Evolutionary conservation across 2,113 vertebrate genomes (phyloP).

Genomic region (Plectropomus leopardus): DNA sequence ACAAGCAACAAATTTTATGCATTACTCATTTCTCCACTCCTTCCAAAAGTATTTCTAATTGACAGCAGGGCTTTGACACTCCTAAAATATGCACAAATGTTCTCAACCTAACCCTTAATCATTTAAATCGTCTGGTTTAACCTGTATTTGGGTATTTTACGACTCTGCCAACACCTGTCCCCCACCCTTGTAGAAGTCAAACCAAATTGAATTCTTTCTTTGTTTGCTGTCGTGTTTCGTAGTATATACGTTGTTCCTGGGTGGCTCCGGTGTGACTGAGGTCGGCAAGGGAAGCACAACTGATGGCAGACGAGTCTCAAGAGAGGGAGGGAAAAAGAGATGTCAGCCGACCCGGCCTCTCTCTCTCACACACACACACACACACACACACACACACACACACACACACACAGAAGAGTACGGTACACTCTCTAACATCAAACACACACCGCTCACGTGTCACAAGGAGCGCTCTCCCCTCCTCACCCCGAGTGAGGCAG

Average conservation of each 20-base stretch:
- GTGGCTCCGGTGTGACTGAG: conserved; percentile 56
- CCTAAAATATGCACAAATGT: conserved; percentile 77
- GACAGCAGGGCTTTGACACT: conserved; percentile 77
- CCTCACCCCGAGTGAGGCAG: conserved; percentile 47
- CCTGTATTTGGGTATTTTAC: conserved; percentile 79
- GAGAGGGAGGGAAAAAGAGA: conserved; percentile 65
- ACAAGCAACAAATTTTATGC: conserved; percentile 78
- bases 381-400: conserved; percentile 19
- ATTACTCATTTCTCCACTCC: conserved; percentile 86
- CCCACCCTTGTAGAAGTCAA: conserved; percentile 68
- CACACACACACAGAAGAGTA: not conserved
- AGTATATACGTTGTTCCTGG: conserved; percentile 48
- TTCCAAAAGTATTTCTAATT: conserved; percentile 80
- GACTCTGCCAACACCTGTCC: conserved; percentile 75
- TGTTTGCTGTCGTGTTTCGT: conserved; percentile 50
- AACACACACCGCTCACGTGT: conserved; percentile 64
- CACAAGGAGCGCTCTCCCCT: conserved; percentile 44
- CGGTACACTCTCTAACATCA: conserved; percentile 55
- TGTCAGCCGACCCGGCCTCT: conserved; percentile 57
- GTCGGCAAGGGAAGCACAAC: conserved; percentile 61
- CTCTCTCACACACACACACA: too few species aligned
- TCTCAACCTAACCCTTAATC: conserved; percentile 76
- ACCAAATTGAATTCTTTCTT: conserved; percentile 60
- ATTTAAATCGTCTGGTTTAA: conserved; percentile 80
- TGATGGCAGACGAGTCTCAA: conserved; percentile 69